Evolutionary conservation across 2,888 invertebrate genomes (phyloP), one percentile per base, ranked within the genome.

Genomic region (Hermaeophaga mercurialis): DNA sequence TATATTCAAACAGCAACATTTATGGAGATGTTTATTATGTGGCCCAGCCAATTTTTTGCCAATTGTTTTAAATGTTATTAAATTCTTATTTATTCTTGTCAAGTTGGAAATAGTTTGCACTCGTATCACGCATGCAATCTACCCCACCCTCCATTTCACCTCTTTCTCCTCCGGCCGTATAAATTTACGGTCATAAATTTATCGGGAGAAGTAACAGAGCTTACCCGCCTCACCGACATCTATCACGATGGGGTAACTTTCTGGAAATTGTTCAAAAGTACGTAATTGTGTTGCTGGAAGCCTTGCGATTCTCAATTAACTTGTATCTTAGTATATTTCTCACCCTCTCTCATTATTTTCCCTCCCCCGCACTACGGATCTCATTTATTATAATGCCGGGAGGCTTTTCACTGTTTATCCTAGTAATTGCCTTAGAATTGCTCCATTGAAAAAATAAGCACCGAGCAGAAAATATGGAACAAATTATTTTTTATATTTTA

Each of bases 251-350:
- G 68, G 67, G 57, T 61, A 66, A 67, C 67, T 71, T 66, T 65
- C 68, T 64, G 66, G 68, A 70, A 70, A 70, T 69, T 68, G 66
- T 67, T 70, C 70, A 70, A 73, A 73, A 73, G 73, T 70, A 67
- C 67, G 70, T 73, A 73, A 72, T 73, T 73, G 71, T 71, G 69
- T 68, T 67, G 70, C 72, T 64, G 59, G 67, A 64, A 68, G 71
- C 67, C 66, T 64, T 63, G 63, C 67, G 67, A 71, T 68, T 70
- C 70, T 66, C 70, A 72, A 72, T 68, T 69, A 70, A 69, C 66
- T 70, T 68, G 68, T 68, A 68, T 70, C 67, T 68, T 64, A 65
- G 63, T 67, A 60, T 66, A 65, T 68, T 68, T 68, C 67, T 62
- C 66, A 62, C 66, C 66, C 68, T 65, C 62, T 58, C 67, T 69